Percentiles rank a stretch among this genome's conserved stretches.
These are phyloP conservation scores for Sparus aurata DNA, from an alignment of 2,797 vertebrate species.

Conservation along the genomic window DNA sequence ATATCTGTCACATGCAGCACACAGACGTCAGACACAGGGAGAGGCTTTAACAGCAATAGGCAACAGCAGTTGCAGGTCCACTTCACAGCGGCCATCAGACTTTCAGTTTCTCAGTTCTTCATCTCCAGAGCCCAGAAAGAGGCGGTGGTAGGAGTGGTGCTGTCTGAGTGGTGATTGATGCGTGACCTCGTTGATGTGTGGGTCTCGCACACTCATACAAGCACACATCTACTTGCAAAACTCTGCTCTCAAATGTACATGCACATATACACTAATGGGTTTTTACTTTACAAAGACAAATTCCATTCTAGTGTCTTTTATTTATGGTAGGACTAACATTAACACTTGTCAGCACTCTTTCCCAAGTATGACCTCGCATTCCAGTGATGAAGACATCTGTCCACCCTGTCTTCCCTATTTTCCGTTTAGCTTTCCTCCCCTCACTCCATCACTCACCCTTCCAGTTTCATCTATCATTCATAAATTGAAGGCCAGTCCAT, in stretches of 20 bases:
- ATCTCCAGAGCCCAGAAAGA: conserved; percentile 18
- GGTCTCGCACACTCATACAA: conserved; percentile 1
- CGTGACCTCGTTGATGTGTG: conserved; percentile 32
- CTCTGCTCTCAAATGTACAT: not conserved
- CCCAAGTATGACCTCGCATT: conserved; percentile 9
- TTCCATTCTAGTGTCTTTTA: not conserved
- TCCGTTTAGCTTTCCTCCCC: not conserved
- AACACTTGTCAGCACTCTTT: too few species aligned
- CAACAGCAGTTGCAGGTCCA: not conserved
- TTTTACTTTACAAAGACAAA: not conserved
- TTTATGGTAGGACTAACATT: not conserved
- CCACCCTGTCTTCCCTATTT: not conserved
- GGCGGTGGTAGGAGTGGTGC: conserved; percentile 17
- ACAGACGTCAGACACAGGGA: not conserved
- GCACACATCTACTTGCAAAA: not conserved
- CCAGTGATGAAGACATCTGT: conserved; percentile 13
- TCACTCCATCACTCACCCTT: conserved; percentile 12
- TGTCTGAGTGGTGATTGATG: conserved; percentile 49
- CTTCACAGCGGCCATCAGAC: conserved; percentile 16
- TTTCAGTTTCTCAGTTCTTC: conserved; percentile 17
- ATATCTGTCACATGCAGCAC: conserved; percentile 27
- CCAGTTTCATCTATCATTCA: conserved; percentile 65
- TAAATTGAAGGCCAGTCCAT: conserved; percentile 38
- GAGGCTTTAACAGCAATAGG: not conserved
- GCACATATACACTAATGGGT: not conserved